A percentile compares a stretch with the other conserved stretches of the same genome.
These are phyloP conservation scores for Cataglyphis rosenhaueri DNA, from an alignment of 2,888 invertebrate species.

Conservation along the genomic window DNA sequence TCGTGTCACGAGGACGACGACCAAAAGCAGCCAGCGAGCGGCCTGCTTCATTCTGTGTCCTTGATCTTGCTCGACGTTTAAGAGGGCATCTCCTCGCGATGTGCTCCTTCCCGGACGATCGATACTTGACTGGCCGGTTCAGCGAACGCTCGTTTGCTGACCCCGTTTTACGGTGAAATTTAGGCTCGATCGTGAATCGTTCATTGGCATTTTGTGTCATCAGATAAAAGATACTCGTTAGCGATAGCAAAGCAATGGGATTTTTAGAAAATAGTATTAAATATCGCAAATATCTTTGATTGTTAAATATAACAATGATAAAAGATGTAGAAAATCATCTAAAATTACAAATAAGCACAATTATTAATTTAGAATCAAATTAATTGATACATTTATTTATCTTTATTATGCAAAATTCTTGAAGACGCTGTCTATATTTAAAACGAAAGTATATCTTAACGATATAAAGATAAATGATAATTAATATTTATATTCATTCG, in stretches of 20 bases:
- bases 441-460: background rate
- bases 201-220: conserved; percentile 54
- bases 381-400: background rate
- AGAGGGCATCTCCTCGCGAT: conserved; percentile 67
- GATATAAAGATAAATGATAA: background rate
- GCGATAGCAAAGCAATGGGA: background rate
- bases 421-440: background rate
- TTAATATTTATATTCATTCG: background rate
- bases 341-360: background rate
- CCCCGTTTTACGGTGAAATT: conserved; percentile 83
- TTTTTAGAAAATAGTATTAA: background rate
- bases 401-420: background rate
- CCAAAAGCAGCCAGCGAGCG: conserved; percentile 44
- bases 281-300: background rate
- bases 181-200: conserved; percentile 69
- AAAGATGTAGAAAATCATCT: background rate
- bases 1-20: conserved; percentile 27
- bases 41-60: conserved; percentile 52
- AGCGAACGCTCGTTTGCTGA: conserved; percentile 78
- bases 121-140: conserved; percentile 78
- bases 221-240: conserved; percentile 17
- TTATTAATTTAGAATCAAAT: background rate
- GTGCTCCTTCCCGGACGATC: conserved; percentile 72
- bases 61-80: conserved; percentile 52
- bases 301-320: background rate